phyloP scores from a whole-genome alignment of 2,113 vertebrate genomes.

The Tachysurus vachellii region DNA sequence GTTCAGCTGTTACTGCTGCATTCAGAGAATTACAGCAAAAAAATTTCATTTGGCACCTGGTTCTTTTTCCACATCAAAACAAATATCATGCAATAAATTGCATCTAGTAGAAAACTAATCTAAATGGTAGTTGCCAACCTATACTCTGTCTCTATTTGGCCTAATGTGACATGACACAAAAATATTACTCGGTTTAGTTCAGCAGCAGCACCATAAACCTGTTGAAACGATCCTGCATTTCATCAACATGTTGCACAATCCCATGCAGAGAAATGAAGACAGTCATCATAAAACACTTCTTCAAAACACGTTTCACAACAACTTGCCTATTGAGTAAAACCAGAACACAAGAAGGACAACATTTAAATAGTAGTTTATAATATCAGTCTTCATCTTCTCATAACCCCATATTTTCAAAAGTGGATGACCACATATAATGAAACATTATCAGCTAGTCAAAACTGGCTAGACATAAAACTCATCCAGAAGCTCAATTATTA shows the following conservation, averaged over 20 bases:
- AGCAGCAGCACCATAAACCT: not conserved
- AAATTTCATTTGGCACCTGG: not conserved
- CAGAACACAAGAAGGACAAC: not conserved
- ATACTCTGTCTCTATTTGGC: not conserved
- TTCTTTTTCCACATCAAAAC: not conserved
- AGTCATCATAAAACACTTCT: not conserved
- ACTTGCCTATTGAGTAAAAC: no score
- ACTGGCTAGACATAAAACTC: constrained; percentile 7
- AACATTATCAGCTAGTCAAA: not conserved
- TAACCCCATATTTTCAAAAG: not conserved
- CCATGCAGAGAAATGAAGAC: not conserved
- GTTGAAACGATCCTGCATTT: not conserved
- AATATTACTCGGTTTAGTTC: not conserved
- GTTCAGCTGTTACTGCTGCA: not conserved
- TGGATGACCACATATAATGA: not conserved
- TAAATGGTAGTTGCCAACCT: no score
- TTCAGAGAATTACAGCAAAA: not conserved
- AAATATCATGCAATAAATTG: not conserved
- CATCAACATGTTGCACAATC: not conserved
- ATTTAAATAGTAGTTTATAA: not conserved
- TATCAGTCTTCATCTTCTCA: not conserved
- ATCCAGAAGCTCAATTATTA: not conserved
- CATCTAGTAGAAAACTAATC: not conserved
- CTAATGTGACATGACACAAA: not conserved
- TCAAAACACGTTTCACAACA: not conserved